Base-by-base conservation (phyloP, 2,797 vertebrate genomes). In the Novumbra hubbsi region DNA sequence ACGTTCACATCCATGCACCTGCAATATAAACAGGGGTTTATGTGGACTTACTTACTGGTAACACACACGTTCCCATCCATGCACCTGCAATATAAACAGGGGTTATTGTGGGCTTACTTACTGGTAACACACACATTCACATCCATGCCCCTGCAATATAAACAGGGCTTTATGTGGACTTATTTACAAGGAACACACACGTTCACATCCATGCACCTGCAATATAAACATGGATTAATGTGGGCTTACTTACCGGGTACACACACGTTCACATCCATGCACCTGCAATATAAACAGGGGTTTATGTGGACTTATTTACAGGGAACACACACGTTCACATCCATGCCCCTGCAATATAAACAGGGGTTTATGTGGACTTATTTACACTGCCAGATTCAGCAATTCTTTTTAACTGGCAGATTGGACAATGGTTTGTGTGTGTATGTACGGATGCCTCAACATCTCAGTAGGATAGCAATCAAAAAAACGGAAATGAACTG, bases 341-440 rank as follows among this genome's bases (percentile, higher is more conserved):
- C n/a, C n/a, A n/a, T n/a, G n/a, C n/a, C n/a, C n/a, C n/a, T n/a
- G n/a, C n/a, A n/a, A n/a, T n/a, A n/a, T n/a, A n/a, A n/a, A n/a
- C n/a, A n/a, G n/a, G n/a, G n/a, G n/a, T n/a, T n/a, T n/a, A n/a
- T n/a, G n/a, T n/a, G 52, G 52, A 55, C 15, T 15, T 30, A 49
- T 24, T 64, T 34, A 28, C 30, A 19, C 28, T 24, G 48, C 45
- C 76, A 76, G 74, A 75, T 78, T 74, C 70, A 60, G 14, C n/a
- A 3, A 24, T 45, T 11, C 21, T 55, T 50, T 50, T 55, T 21
- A 55, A n/a, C 52, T 55, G n/a, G 7, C 52, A n/a, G 52, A n/a
- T 55, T 21, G 21, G n/a, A 7, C 52, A 19, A 55, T 55, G 19
- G 19, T 8, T 55, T 17, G 28, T 28, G 12, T 28, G 21, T 70